Evolutionary conservation across 2,888 invertebrate genomes (phyloP).

Genomic region (Taphrorychus bicolor): DNA sequence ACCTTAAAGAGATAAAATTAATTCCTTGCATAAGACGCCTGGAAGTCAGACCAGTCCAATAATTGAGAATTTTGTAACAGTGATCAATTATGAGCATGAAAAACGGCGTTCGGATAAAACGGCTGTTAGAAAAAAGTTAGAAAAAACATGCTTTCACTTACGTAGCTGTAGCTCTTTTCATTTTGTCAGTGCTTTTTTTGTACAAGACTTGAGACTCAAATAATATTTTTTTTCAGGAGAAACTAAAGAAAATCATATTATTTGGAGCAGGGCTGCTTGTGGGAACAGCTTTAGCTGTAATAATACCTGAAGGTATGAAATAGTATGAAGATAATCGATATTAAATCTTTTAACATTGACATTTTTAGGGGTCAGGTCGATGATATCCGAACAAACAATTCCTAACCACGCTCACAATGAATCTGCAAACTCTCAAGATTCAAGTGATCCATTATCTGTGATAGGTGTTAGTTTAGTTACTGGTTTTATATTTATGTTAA

Average conservation of each 20-base stretch:
- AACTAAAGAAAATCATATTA: constrained; percentile 90
- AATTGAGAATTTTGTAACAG: no score
- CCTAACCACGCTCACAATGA: constrained; percentile 47
- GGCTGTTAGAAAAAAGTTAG: no score
- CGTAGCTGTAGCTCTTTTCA: no score
- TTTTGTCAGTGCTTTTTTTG: no score
- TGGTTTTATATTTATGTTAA: constrained; percentile 97
- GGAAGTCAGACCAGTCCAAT: no score
- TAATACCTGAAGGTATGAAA: constrained; percentile 85
- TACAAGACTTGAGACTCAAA: neutral
- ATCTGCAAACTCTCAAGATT: constrained; percentile 58
- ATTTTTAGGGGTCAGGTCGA: constrained; percentile 75
- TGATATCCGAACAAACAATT: constrained; percentile 58
- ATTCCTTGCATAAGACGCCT: no score
- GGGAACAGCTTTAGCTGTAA: constrained; percentile 96
- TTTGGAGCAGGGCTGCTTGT: constrained; percentile 97
- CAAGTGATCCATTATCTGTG: constrained; percentile 73
- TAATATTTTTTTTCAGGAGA: constrained; percentile 72
- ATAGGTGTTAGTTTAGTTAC: constrained; percentile 93
- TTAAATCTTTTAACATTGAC: neutral
- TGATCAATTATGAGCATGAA: no score
- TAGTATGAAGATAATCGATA: neutral
- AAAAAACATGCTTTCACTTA: no score
- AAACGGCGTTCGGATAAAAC: no score
- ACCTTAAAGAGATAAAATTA: no score